Base-by-base conservation (phyloP, 2,113 vertebrate genomes). In the Equus quagga region DNA sequence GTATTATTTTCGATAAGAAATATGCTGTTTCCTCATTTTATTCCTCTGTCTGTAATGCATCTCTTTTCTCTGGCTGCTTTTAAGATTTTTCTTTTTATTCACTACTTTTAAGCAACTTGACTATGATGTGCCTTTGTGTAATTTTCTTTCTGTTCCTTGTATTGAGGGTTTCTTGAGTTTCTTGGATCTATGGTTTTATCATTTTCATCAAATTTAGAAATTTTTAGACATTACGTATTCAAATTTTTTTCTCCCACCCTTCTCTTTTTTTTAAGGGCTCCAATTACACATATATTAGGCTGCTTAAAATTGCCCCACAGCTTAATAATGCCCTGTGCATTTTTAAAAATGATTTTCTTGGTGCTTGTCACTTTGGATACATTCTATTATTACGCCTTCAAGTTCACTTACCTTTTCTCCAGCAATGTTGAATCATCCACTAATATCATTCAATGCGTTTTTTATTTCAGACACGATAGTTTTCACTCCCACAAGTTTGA, bases 161-260 rank as follows among this genome's bases (percentile, higher is more conserved):
- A 44, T n/a, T 36, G 65, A 44, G 31, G 3, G 3, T 80, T 80
- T 28, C 7, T 79, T 49, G 8, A n/a, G 12, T 70, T 87, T 79
- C 26, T 87, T 87, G 31, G 8, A 36, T 78, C 8, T 46, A 19
- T 79, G 21, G 6, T 58, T 60, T 80, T 36, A 87, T 31, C 36
- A 79, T 94, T 87, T 80, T 94, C 33, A 87, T 58, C 21, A 93
- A 79, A 60, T 87, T 28, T 87, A 51, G 14, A 8, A 86, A 78
- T 49, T 33, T 62, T 36, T 58, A 79, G 49, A 17, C 4, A 58
- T 49, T 33, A 49, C 44, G 44, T 56, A n/a, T 80, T 58, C 49
- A 60, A 69, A 41, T 90, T 58, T 78, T 73, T 67, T 65, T 51
- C 17, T 44, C 18, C 17, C 23, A 6, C 21, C 10, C 14, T 69